Percentiles rank a stretch among this genome's conserved stretches.
These are phyloP conservation scores for Cebidichthys violaceus DNA, from an alignment of 2,113 vertebrate species.

Conservation along the genomic window DNA sequence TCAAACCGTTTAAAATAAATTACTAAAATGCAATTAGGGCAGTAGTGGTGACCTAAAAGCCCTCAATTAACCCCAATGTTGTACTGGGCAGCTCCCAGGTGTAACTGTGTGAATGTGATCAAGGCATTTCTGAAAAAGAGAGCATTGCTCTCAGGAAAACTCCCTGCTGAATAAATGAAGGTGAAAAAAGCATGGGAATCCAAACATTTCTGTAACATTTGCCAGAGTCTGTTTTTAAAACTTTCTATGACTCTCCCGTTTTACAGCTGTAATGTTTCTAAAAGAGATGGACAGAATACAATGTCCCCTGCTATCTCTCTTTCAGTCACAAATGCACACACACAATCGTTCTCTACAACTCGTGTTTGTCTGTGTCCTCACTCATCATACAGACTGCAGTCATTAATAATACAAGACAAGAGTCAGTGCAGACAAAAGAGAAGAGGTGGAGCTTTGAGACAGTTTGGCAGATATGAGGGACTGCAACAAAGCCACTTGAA, in stretches of 20 bases:
- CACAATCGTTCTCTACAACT: background rate
- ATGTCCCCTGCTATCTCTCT: background rate
- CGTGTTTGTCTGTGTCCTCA: conserved; percentile 38
- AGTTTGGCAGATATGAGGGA: conserved; percentile 33
- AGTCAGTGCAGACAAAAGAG: conserved; percentile 41
- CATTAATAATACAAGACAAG: conserved; percentile 52
- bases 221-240: background rate
- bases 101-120: background rate
- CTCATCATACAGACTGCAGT: conserved; percentile 41
- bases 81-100: background rate
- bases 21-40: background rate
- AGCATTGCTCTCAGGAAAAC: background rate
- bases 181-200: background rate
- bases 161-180: background rate
- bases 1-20: background rate
- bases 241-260: background rate
- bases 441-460: conserved; percentile 52
- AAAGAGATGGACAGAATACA: background rate
- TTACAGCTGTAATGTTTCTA: background rate
- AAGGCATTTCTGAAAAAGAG: background rate
- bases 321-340: background rate
- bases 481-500: conserved; percentile 53
- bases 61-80: background rate
- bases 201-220: conserved; percentile 3
- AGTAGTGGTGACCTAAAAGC: background rate